A percentile compares a stretch with the other conserved stretches of the same genome.
phyloP scores from a whole-genome alignment of 2,113 vertebrate genomes.

The Hippopotamus amphibius region DNA sequence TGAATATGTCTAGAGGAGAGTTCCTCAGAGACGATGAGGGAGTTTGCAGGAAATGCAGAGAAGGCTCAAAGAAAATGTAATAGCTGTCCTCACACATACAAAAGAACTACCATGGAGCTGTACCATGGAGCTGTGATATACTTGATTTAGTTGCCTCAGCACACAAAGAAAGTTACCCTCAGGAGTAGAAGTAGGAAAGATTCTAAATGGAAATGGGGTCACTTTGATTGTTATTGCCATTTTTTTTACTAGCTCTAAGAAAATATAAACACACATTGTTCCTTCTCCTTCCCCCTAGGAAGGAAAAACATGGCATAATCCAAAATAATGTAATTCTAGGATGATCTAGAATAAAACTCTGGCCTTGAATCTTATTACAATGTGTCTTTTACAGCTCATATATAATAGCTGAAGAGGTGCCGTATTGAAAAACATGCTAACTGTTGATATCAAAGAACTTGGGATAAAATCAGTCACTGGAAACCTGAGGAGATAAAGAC shows the following conservation, averaged over 20 bases:
- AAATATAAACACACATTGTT: not conserved
- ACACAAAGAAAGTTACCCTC: not conserved
- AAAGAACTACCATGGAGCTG: not conserved
- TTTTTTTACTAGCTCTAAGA: not conserved
- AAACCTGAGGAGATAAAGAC: not conserved
- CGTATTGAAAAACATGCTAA: not conserved
- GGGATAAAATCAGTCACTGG: not conserved
- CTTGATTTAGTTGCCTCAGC: not conserved
- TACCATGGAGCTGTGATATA: not conserved
- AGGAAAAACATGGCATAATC: not conserved
- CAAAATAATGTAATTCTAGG: not conserved
- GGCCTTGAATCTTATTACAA: not conserved
- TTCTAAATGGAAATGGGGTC: not conserved
- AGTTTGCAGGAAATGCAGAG: not conserved
- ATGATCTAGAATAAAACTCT: not conserved
- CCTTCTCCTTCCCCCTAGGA: rapidly evolving
- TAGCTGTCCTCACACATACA: not conserved
- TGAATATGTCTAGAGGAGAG: not conserved
- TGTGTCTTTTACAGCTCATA: not conserved
- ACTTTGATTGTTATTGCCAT: not conserved
- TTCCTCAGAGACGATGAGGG: not conserved
- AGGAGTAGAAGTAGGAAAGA: not conserved
- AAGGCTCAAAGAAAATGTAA: not conserved
- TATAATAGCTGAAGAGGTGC: not conserved
- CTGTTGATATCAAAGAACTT: not conserved